Conservation (phyloP, 2,113 vertebrate genomes). For the Tachycineta bicolor region DNA sequence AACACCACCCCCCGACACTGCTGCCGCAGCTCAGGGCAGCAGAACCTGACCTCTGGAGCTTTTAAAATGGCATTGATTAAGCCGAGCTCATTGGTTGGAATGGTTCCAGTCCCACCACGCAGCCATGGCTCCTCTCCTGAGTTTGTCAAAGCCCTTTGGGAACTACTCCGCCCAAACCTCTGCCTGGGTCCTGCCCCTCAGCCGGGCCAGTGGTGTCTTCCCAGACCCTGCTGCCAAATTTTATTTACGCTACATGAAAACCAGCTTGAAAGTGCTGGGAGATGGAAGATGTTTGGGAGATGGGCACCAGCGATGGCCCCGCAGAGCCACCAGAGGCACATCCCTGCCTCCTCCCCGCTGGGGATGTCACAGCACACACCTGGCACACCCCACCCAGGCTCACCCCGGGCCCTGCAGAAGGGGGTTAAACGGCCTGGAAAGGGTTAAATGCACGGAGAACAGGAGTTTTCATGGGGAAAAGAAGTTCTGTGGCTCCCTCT, state of each 20-base stretch:
- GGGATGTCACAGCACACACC: background rate
- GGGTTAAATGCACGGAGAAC: background rate
- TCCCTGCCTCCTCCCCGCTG: background rate
- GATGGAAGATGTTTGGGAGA: background rate
- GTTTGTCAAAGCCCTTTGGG: background rate
- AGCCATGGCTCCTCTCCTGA: background rate
- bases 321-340: background rate
- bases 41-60: background rate
- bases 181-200: background rate
- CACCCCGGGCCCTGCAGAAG: background rate
- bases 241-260: background rate
- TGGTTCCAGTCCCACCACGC: background rate
- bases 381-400: background rate
- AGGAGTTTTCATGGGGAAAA: background rate
- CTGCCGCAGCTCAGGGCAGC: background rate
- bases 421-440: background rate
- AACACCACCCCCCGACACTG: background rate
- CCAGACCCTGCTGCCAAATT: background rate
- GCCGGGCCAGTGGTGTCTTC: background rate
- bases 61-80: background rate
- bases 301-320: background rate
- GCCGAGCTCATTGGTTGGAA: background rate
- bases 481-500: background rate
- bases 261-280: background rate
- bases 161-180: background rate